Base-by-base conservation (phyloP, 2,888 invertebrate genomes). In the Agrilus biguttatus region DNA sequence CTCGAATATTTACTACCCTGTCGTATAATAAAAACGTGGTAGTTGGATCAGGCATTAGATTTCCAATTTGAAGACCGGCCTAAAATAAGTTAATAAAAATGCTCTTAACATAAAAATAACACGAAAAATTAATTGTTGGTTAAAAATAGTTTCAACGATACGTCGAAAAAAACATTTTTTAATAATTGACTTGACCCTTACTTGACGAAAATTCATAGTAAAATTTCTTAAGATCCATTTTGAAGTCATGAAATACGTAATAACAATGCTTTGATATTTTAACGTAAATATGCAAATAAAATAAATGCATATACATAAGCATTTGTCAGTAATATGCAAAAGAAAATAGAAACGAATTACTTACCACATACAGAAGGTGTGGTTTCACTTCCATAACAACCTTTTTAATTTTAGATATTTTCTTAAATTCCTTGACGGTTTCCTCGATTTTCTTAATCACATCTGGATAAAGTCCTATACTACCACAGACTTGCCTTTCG, bases 341-440 rank as follows among this genome's bases (percentile, higher is more conserved):
- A 17, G 4, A 12, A 17, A 3, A 8, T 37, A 17, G 3, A 17
- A 17, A 19, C 2, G 19, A 36, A 28, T 33, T 14, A 44, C 54
- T 60, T 60, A 81, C 82, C 73, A 78, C 80, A 58, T 75, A 85
- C 1, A 91, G 62, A 33, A 86, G 67, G 57, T 78, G 78, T 46
- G 90, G 88, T 57, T 86, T 86, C 36, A 90, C 83, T 60, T 84
- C 81, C 66, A 90, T 71, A 17, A 75, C 72, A 36, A 80, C 70
- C 2, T 51, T 44, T 14, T 48, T 51, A 8, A 44, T 44, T 44
- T 43, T 41, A 46, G 40, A 56, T 28, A 32, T 44, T 8, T 45
- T 39, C 14, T 14, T 44, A 40, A 40, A 46, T 2, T 53, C 47
- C 42, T 72, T 70, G 0, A 78, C 59, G 37, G 67, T 64, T 41